phyloP scores from a whole-genome alignment of 2,113 vertebrate genomes.

The Calyptommatus sinebrachiatus region DNA sequence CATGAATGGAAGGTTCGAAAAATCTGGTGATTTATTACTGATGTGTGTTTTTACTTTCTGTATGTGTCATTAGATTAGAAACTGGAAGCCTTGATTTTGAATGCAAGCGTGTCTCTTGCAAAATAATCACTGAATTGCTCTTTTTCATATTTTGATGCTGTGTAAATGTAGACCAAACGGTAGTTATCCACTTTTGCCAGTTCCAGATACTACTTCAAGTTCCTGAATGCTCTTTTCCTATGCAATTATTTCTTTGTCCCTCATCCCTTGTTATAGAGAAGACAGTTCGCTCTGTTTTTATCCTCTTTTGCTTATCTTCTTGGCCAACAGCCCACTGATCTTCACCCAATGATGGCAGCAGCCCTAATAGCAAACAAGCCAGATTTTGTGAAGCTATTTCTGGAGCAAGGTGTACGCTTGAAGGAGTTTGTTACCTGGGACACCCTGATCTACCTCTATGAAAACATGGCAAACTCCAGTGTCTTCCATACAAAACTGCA shows the following conservation, averaged over 20 bases:
- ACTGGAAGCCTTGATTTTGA: neutral
- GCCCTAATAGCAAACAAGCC: conserved; percentile 90
- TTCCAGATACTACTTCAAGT: neutral
- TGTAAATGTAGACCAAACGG: neutral
- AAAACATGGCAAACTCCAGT: conserved; percentile 76
- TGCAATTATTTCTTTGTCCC: too few relatives aligned
- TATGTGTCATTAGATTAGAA: neutral
- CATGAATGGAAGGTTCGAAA: conserved; percentile 85
- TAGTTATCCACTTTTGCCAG: neutral
- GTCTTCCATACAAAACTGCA: conserved; percentile 82
- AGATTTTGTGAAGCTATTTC: conserved; percentile 87
- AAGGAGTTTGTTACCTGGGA: conserved; percentile 80
- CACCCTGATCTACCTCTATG: conserved; percentile 81
- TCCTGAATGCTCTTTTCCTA: too few relatives aligned
- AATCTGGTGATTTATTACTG: neutral
- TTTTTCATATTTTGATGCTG: neutral
- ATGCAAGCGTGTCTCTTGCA: neutral
- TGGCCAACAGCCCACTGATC: conserved; percentile 79
- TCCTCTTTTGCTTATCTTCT: conserved; percentile 19
- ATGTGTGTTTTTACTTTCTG: neutral
- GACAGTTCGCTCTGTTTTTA: neutral
- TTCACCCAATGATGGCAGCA: conserved; percentile 84
- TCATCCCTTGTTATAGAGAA: neutral
- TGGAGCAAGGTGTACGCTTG: conserved; percentile 88
- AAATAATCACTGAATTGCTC: neutral